phyloP scores from a whole-genome alignment of 2,888 invertebrate genomes.

The Pediacus dermestoides region DNA sequence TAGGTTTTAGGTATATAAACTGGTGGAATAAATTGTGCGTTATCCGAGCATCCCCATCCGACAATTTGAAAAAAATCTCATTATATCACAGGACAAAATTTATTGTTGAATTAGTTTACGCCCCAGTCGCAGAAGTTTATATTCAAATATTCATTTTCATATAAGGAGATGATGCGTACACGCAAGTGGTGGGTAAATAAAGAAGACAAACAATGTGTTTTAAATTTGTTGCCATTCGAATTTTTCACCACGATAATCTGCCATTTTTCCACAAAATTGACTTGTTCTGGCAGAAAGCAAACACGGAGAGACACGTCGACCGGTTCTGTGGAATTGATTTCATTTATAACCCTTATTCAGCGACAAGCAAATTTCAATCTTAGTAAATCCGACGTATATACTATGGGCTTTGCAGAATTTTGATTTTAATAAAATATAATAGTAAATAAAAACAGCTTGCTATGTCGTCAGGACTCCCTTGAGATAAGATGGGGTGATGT shows the following conservation, averaged over 20 bases:
- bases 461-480: not conserved
- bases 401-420: conserved; percentile 22
- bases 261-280: conserved; percentile 43
- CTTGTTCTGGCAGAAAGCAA: conserved; percentile 39
- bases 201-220: conserved; percentile 41
- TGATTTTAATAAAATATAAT: conserved; percentile 3
- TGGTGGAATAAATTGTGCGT: too few species aligned
- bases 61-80: too few species aligned
- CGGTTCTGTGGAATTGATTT: conserved; percentile 40
- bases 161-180: conserved; percentile 9
- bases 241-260: conserved; percentile 42
- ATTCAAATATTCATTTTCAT: too few species aligned
- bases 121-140: too few species aligned
- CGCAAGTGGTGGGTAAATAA: conserved; percentile 34
- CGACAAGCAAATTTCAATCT: conserved; percentile 40
- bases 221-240: conserved; percentile 42
- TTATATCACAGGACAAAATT: too few species aligned
- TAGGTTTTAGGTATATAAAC: too few species aligned
- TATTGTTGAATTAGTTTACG: too few species aligned
- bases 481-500: conserved; percentile 24
- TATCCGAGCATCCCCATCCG: too few species aligned
- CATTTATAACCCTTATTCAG: conserved; percentile 40
- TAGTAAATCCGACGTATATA: conserved; percentile 19
- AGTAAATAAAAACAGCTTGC: conserved; percentile 2
- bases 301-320: conserved; percentile 32